These are phyloP conservation scores for Bufo gargarizans DNA, from an alignment of 2,113 vertebrate species.

Conservation along the genomic window DNA sequence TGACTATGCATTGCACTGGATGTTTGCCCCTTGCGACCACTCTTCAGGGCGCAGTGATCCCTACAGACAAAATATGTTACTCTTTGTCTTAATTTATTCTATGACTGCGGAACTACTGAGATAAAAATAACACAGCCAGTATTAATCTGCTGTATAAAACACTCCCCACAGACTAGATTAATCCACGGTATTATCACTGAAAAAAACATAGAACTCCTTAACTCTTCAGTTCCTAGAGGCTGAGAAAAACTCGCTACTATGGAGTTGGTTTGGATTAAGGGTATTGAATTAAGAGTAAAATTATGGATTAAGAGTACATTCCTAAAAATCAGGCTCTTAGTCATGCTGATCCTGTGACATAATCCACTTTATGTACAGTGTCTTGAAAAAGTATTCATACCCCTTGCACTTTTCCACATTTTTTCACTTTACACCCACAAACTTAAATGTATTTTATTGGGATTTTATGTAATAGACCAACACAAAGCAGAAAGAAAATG, in stretches of 20 bases:
- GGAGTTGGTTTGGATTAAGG: no score
- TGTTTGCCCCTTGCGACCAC: background rate
- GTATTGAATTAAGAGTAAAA: no score
- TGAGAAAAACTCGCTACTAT: background rate
- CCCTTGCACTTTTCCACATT: no score
- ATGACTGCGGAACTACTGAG: constrained; percentile 14
- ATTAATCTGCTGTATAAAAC: constrained; percentile 42
- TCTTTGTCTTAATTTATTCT: constrained; percentile 31
- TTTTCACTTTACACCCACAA: no score
- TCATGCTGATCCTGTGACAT: no score
- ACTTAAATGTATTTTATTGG: no score
- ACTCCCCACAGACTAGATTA: background rate
- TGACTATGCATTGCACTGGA: background rate
- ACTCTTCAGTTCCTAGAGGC: background rate
- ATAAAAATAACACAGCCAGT: constrained; percentile 35
- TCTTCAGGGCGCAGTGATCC: background rate
- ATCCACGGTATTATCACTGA: constrained; percentile 32
- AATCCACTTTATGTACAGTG: no score
- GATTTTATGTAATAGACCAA: no score
- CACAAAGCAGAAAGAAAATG: no score
- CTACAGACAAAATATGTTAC: constrained; percentile 37
- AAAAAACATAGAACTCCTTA: constrained; percentile 7
- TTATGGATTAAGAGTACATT: no score
- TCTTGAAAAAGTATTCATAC: no score
- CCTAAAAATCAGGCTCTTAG: no score